A percentile compares a stretch with the other conserved stretches of the same genome.
Conservation (phyloP, 2,113 vertebrate genomes). For the Holacanthus passer region DNA sequence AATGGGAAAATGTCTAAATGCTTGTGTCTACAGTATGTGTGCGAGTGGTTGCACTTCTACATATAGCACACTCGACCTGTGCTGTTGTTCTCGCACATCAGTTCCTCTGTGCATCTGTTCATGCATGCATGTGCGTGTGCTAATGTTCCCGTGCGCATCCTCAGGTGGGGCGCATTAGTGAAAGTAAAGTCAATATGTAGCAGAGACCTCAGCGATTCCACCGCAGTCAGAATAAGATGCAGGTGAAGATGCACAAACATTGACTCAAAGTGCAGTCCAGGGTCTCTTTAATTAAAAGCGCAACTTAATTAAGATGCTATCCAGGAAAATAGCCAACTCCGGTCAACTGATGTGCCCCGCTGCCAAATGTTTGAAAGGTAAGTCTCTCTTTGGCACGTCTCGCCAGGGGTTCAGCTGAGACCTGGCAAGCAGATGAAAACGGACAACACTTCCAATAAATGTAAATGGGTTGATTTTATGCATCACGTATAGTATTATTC, state of each 20-base stretch:
- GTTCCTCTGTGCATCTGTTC: background rate
- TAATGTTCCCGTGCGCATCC: background rate
- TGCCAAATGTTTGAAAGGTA: slow-evolving; percentile 22
- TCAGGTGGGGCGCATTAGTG: slow-evolving; percentile 33
- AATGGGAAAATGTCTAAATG: background rate
- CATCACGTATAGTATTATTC: background rate
- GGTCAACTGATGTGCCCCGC: slow-evolving; percentile 19
- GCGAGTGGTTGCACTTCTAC: background rate
- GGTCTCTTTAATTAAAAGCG: slow-evolving; percentile 65
- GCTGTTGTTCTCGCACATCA: background rate
- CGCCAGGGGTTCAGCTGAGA: background rate
- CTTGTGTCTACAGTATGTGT: background rate
- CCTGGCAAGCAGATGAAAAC: background rate
- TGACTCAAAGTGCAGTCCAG: slow-evolving; percentile 36
- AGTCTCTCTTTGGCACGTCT: background rate
- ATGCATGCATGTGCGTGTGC: slow-evolving; percentile 2
- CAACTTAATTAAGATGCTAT: slow-evolving; percentile 69
- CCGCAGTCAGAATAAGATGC: slow-evolving; percentile 23
- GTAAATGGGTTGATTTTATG: background rate
- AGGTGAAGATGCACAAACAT: slow-evolving; percentile 56
- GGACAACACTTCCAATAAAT: background rate
- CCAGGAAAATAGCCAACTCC: slow-evolving; percentile 43
- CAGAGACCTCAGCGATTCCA: slow-evolving; percentile 41
- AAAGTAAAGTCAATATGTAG: slow-evolving; percentile 48
- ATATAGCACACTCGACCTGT: background rate